Base-by-base conservation (phyloP, 2,797 vertebrate species). In the Brachyrhaphis roseni region DNA sequence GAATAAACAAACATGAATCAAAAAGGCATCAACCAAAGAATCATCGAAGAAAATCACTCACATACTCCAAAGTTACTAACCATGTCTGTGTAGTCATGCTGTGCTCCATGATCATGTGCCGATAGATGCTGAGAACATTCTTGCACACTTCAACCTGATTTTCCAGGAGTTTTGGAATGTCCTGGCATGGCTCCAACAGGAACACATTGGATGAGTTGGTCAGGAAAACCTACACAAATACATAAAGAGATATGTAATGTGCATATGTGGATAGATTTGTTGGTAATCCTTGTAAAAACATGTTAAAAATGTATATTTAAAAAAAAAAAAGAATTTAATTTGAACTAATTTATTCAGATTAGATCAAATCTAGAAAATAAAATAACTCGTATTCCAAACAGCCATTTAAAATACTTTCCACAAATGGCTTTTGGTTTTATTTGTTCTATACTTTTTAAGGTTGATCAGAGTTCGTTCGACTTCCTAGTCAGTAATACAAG, bases 81-180 rank as follows among this genome's bases (percentile, higher is more conserved):
- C 98, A 99, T 0, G 98, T 99, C 93, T 95, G 97, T 84, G 96
- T 97, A 84, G 96, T 96, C 98, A 99, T 99, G 16, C 95, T 94
- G 82, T 98, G 96, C 80, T 99, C 98, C 98, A 99, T 99, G 91
- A 99, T 98, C 97, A 99, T 98, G 86, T 95, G 98, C 39, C 98
- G 95, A 90, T 98, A 99, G 93, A 99, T 97, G 91, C 96, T 97
- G 84, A 99, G 95, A 89, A 99, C 97, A 7, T 97, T 96, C 91
- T 97, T 97, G 94, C 98, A 99, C 78, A 98, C 97, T 85, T 98
- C 98, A 36, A 98, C 96, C 90, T 99, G 98, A 88, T 99, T 98
- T 79, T 98, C 98, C 81, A 99, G 88, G 45, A 99, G 97, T 93
- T 96, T 94, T 3, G 98, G 97, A 49, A 99, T 96, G 88, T 99